phyloP scores from a whole-genome alignment of 1,140 invertebrate species.

The Drosophila sturtevanti region DNA sequence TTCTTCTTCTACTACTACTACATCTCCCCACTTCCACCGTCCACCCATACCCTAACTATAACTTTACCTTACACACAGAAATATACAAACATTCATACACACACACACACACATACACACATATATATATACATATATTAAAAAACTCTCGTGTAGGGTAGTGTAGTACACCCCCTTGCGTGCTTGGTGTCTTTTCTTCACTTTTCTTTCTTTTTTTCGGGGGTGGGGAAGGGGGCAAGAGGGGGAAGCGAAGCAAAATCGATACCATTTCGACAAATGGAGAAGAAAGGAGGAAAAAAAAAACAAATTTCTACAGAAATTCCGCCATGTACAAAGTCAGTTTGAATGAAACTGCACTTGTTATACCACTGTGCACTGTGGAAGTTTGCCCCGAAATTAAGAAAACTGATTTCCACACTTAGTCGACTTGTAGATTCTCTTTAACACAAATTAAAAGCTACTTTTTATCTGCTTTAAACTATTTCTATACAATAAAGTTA shows the following conservation, averaged over 20 bases:
- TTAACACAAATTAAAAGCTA: background rate
- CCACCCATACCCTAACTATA: background rate
- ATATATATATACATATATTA: background rate
- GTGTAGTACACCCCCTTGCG: slow-evolving; percentile 38
- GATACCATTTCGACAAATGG: slow-evolving; percentile 67
- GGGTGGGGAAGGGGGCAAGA: background rate
- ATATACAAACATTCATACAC: background rate
- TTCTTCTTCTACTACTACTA: background rate
- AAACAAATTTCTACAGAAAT: slow-evolving; percentile 31
- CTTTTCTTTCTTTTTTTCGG: background rate
- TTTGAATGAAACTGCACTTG: background rate
- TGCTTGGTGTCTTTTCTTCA: slow-evolving; percentile 43
- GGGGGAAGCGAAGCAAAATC: slow-evolving; percentile 37
- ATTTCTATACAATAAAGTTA: too few species aligned
- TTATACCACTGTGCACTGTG: slow-evolving; percentile 3
- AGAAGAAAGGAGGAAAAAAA: slow-evolving; percentile 29
- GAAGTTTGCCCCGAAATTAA: background rate
- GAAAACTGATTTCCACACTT: background rate
- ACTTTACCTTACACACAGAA: slow-evolving; percentile 29
- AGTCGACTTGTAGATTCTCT: background rate
- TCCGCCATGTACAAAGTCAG: slow-evolving; percentile 1
- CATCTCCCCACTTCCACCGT: background rate
- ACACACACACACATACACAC: background rate
- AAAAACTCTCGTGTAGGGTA: background rate
- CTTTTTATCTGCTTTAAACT: slow-evolving; percentile 10